Evolutionary conservation across 2,888 invertebrate genomes (phyloP), one percentile per base, ranked within the genome.

Genomic region (Acrobasis suavella): DNA sequence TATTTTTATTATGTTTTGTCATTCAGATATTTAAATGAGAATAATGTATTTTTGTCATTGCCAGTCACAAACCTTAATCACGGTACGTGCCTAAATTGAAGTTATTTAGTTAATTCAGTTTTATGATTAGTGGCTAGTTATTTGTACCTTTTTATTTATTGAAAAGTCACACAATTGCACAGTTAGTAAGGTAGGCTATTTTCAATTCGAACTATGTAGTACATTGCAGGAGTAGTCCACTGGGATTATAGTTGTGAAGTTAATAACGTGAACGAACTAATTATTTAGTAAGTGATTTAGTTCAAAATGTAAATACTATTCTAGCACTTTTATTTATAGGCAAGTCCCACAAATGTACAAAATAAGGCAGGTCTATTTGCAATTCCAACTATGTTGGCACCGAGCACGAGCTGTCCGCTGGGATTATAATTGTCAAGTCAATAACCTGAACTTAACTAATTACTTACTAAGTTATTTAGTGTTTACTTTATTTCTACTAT

Each of bases 301-400:
- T 32, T 32, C 5, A 5, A 32, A 32, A 32, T 32, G 7, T 32
- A 32, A 32, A 32, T 32, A 32, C 32, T 32, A 6, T 32, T 32
- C 8, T 32, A 32, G 7, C 32, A 32, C 0, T 32, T 32, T 7
- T 32, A 32, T 32, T 32, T 32, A 32, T 32, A 32, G 5, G 37
- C 37, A 7, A 17, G 9, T 50, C 17, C 17, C 5, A 17, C 9
- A 32, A 17, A 9, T 50, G 0, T 51, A 52, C 32, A 39, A 55
- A 55, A 55, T 55, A 55, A 55, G 39, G 55, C 12, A 16, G 39
- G 54, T 54, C 16, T 55, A 55, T 55, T 55, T 55, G 55, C 55
- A 55, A 55, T 55, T 55, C 39, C 52, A 52, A 52, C 32, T 55
- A 16, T 16, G 39, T n/a, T 38, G 38, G 15, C 38, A 9, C 55